Conservation (phyloP, 2,113 vertebrate genomes). For the Phylloscopus whistleri region DNA sequence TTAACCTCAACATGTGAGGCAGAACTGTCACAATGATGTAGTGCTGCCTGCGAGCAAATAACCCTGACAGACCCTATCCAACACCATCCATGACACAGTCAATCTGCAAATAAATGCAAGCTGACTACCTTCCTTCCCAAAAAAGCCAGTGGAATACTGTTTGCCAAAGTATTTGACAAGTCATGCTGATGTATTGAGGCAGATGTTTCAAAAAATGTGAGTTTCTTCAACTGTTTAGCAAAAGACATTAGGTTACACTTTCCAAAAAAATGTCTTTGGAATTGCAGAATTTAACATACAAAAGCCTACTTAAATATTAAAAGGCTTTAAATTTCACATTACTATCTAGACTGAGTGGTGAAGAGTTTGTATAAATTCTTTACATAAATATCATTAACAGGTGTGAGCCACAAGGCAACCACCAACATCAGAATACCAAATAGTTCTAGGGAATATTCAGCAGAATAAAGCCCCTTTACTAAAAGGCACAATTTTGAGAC, state of each 20-base stretch:
- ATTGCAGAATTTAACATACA: not conserved
- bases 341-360: not conserved
- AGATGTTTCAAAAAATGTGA: not conserved
- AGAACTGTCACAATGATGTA: not conserved
- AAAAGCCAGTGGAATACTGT: not conserved
- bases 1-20: not conserved
- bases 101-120: not conserved
- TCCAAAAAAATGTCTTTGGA: not conserved
- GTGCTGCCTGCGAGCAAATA: not conserved
- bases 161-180: not conserved
- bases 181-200: not conserved
- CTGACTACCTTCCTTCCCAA: not conserved
- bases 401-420: not conserved
- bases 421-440: not conserved
- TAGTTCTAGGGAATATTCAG: not conserved
- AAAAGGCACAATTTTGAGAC: not conserved
- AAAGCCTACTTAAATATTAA: not conserved
- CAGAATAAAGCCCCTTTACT: not conserved
- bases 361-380: not conserved
- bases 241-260: not conserved
- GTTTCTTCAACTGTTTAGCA: not conserved
- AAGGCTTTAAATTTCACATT: not conserved
- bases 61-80: not conserved
- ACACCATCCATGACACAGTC: not conserved
- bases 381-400: not conserved